Evolutionary conservation across 2,113 vertebrate genomes (phyloP).

Genomic region (cattle (Bos taurus)): DNA sequence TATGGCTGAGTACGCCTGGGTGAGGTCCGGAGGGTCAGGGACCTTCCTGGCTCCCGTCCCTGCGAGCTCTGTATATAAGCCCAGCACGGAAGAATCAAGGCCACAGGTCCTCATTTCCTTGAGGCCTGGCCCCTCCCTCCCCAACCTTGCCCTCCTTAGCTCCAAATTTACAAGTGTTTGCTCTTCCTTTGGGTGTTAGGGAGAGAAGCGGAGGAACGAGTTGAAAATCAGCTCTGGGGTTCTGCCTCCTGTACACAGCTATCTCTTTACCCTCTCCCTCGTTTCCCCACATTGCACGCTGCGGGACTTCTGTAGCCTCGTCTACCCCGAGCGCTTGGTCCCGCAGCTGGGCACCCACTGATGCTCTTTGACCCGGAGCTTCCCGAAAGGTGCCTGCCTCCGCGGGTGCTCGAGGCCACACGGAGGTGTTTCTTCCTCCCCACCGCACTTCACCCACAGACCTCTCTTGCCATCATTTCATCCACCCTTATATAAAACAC

Average conservation of each 20-base stretch:
- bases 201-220: not conserved
- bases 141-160: not conserved
- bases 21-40: not conserved
- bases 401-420: conserved; percentile 62
- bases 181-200: not conserved
- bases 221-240: not conserved
- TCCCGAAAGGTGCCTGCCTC: conserved; percentile 59
- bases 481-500: conserved; percentile 61
- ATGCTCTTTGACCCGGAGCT: conserved; percentile 27
- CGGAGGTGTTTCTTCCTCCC: conserved; percentile 67
- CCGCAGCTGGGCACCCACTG: not conserved
- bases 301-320: not conserved
- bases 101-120: not conserved
- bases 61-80: not conserved
- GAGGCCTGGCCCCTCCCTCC: not conserved
- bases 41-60: not conserved
- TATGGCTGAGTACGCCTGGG: not conserved
- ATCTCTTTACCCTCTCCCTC: not conserved
- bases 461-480: conserved; percentile 76
- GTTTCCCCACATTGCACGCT: fast-evolving
- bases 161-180: not conserved
- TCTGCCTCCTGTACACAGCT: not conserved
- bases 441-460: conserved; percentile 61
- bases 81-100: not conserved
- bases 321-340: not conserved